Percentiles rank a stretch among this genome's conserved stretches.
Conservation (phyloP, 2,888 invertebrate species). For the Cordilura impudica region DNA sequence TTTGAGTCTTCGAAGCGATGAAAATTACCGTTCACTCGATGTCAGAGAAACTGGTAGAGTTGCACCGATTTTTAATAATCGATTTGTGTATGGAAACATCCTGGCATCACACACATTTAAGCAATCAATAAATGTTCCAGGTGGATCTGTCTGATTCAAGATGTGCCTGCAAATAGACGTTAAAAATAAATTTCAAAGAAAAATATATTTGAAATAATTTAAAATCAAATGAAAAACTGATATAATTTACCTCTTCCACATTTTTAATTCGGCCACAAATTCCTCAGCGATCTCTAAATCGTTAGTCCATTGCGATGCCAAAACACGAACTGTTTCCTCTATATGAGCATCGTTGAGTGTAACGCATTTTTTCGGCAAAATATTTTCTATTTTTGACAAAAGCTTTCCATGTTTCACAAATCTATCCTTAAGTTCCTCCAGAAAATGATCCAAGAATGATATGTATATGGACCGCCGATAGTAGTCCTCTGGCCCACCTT, state of each 20-base stretch:
- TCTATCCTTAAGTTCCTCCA: constrained; percentile 5
- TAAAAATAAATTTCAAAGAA: too few relatives aligned
- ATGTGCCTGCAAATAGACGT: background rate
- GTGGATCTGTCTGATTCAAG: background rate
- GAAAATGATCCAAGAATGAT: constrained; percentile 49
- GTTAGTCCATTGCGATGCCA: constrained; percentile 33
- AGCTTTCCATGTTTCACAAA: constrained; percentile 25
- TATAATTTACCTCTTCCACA: constrained; percentile 15
- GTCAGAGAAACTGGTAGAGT: too few relatives aligned
- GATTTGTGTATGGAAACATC: too few relatives aligned
- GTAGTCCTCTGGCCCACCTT: constrained; percentile 34
- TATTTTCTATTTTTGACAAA: constrained; percentile 48
- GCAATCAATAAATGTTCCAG: too few relatives aligned
- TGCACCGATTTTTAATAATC: too few relatives aligned
- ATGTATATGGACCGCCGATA: too few relatives aligned
- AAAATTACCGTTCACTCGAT: too few relatives aligned
- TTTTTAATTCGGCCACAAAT: constrained; percentile 7
- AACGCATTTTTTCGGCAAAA: constrained; percentile 40
- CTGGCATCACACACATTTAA: too few relatives aligned
- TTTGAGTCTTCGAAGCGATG: too few relatives aligned
- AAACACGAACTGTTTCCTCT: constrained; percentile 38
- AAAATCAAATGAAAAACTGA: too few relatives aligned
- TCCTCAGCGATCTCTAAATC: constrained; percentile 2
- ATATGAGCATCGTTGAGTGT: too few relatives aligned
- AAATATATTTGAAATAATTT: too few relatives aligned